Evolutionary conservation across 2,113 vertebrate species (phyloP), one percentile per base, ranked within the genome.

Genomic region (Oostethus manadensis): DNA sequence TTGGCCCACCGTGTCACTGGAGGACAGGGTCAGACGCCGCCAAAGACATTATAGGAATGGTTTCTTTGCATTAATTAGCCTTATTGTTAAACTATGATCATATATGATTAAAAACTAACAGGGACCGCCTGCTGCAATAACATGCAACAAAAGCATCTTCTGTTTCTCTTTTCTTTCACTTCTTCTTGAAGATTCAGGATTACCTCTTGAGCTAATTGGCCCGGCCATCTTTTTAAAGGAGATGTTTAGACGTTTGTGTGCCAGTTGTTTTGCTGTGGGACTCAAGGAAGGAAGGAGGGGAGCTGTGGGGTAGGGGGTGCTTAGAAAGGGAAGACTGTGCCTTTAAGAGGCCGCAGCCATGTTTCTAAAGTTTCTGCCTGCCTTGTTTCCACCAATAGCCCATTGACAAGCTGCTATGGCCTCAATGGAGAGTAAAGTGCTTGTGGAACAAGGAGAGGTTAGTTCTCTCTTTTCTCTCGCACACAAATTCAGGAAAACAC

Each of bases 341-440:
- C 89, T 90, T 91, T 91, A 91, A 90, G 89, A 87, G 89, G 87
- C 87, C 58, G 87, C 84, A 81, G 81, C 86, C 80, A 73, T 86
- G 85, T 89, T 88, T 89, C 89, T 90, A 90, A 90, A 91, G 88
- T 90, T 90, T 90, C 90, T 90, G 89, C 88, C 87, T 89, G 89
- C 79, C 83, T 91, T 91, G 90, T 91, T 91, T 90, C 87, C 88
- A 87, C 90, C 90, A 91, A 91, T 90, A 91, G 89, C 87, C 89
- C 89, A 90, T 91, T 91, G 89, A 91, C 89, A 91, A 90, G 88
- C 89, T 89, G 89, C 88, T 83, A 84, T 75, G 78, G 84, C 83
- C 83, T 90, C 89, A 90, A 90, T 91, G 89, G 87, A 87, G 86
- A 89, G 86, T 89, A 90, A 86, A 91, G 88, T 90, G 88, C 88